These are phyloP conservation scores for Pseudeuparius sepicola DNA, from an alignment of 2,888 invertebrate genomes.

Conservation along the genomic window DNA sequence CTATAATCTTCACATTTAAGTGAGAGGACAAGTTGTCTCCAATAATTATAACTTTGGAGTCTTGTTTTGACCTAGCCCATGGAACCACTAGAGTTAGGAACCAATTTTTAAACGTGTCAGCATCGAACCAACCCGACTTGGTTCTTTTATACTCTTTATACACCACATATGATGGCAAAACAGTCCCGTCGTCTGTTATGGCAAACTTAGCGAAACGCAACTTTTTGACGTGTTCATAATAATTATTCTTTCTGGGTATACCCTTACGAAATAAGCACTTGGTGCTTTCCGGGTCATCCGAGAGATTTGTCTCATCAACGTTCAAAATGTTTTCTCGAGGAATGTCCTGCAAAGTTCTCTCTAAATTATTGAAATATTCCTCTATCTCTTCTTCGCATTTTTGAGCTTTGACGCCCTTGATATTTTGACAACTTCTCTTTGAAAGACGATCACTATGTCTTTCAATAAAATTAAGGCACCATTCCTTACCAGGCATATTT, in stretches of 20 bases:
- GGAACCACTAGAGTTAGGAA: slow-evolving; percentile 23
- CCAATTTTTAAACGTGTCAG: slow-evolving; percentile 21
- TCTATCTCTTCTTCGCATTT: slow-evolving; percentile 6
- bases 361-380: too few species aligned
- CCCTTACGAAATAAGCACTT: slow-evolving; percentile 20
- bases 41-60: slow-evolving; percentile 26
- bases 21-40: slow-evolving; percentile 24
- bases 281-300: slow-evolving; percentile 28
- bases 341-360: too few species aligned
- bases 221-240: too few species aligned
- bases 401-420: slow-evolving; percentile 5
- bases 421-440: slow-evolving; percentile 11
- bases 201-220: too few species aligned
- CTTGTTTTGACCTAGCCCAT: slow-evolving; percentile 20
- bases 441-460: slow-evolving; percentile 5
- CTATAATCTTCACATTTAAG: too few species aligned
- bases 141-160: slow-evolving; percentile 29
- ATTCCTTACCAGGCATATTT: slow-evolving; percentile 4
- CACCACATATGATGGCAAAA: slow-evolving; percentile 28
- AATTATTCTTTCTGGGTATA: too few species aligned
- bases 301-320: slow-evolving; percentile 26
- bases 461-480: slow-evolving; percentile 5
- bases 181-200: too few species aligned
- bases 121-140: slow-evolving; percentile 26
- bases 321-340: slow-evolving; percentile 23